These are phyloP conservation scores for Tethea ocularis DNA, from an alignment of 2,888 invertebrate species.

Conservation along the genomic window DNA sequence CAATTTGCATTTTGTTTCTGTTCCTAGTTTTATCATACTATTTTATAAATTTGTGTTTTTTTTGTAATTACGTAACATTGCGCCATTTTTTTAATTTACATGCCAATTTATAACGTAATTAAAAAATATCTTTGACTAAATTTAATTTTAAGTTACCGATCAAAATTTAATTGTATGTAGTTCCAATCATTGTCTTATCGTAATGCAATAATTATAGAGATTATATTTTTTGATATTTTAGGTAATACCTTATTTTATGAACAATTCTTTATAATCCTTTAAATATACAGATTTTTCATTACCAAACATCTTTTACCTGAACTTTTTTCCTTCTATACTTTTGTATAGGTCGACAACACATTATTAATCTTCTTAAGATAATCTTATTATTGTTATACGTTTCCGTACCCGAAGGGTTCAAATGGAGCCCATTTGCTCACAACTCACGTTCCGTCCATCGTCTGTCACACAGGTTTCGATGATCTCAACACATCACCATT, in stretches of 20 bases:
- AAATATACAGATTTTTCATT: constrained; percentile 32
- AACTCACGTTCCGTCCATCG: no score
- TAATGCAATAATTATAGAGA: constrained; percentile 47
- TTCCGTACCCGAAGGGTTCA: no score
- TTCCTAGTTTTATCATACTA: constrained; percentile 18
- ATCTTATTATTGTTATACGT: no score
- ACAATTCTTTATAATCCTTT: constrained; percentile 43
- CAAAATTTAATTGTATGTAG: constrained; percentile 16
- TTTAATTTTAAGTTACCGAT: constrained; percentile 13
- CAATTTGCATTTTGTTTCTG: constrained; percentile 49
- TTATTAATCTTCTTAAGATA: no score
- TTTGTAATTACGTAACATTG: background rate
- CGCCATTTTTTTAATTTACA: constrained; percentile 14
- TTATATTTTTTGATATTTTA: constrained; percentile 63
- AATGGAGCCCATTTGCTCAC: no score
- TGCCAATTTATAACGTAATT: constrained; percentile 13
- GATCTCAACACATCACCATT: no score
- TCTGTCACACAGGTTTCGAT: no score
- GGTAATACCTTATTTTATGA: constrained; percentile 56
- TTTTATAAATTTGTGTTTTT: constrained; percentile 11
- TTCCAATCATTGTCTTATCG: constrained; percentile 16
- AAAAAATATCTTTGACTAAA: background rate
- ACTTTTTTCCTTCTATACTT: no score
- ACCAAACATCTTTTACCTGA: constrained; percentile 17
- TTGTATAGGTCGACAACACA: no score